These are phyloP conservation scores for Chaenocephalus aceratus DNA, from an alignment of 2,113 vertebrate species.

Conservation along the genomic window DNA sequence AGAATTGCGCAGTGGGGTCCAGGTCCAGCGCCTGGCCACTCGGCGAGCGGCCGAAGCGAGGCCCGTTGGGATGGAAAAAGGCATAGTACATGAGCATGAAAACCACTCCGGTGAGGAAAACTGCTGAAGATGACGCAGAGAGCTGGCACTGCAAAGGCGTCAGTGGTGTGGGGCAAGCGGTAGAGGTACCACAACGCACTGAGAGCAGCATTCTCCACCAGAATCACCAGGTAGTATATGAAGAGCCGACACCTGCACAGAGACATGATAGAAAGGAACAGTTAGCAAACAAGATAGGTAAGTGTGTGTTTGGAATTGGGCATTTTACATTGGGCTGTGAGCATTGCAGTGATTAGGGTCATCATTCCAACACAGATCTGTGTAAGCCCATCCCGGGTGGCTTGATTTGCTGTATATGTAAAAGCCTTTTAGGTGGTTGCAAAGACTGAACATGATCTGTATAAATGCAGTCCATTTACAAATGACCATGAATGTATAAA, in stretches of 20 bases:
- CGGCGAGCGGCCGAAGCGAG: constrained; percentile 92
- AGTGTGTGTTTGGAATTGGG: background rate
- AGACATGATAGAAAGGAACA: constrained; percentile 10
- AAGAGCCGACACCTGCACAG: constrained; percentile 91
- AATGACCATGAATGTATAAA: too few relatives aligned
- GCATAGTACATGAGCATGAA: constrained; percentile 99
- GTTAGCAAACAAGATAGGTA: background rate
- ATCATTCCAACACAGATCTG: background rate
- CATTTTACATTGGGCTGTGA: background rate
- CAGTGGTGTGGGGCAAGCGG: constrained; percentile 89
- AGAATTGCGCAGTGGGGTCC: constrained; percentile 88
- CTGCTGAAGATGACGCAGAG: constrained; percentile 99
- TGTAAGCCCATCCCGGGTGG: background rate
- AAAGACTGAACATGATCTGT: too few relatives aligned
- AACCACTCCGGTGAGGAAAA: constrained; percentile 97
- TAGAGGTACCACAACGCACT: constrained; percentile 97
- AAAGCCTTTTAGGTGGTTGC: too few relatives aligned
- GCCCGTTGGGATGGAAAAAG: constrained; percentile 99
- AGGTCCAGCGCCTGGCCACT: constrained; percentile 90
- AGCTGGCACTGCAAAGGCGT: constrained; percentile 96
- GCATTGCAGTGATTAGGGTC: too few relatives aligned
- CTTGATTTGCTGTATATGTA: too few relatives aligned
- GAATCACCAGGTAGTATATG: constrained; percentile 96
- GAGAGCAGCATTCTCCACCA: constrained; percentile 95
- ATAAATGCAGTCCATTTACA: too few relatives aligned